Evolutionary conservation across 2,113 vertebrate genomes (phyloP), one percentile per base, ranked within the genome.

Genomic region (Vicugna pacos): DNA sequence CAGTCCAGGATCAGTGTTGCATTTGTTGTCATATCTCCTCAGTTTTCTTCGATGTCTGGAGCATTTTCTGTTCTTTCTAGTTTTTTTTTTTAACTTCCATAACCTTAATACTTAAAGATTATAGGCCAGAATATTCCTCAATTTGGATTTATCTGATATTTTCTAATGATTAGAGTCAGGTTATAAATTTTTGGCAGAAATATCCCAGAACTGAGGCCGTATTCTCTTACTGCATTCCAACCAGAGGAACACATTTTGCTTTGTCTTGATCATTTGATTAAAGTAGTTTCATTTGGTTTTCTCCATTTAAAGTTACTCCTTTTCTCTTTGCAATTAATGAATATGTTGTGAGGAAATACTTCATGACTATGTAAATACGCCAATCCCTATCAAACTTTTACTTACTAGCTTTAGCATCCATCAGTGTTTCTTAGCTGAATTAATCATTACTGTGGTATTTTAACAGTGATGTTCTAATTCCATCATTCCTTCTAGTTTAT

Each of bases 381-480:
- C 30, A 38, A 80, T 91, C 32, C 19, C 30, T 24, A 30, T 91
- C 70, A 20, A 54, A 77, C 3, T 52, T 83, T 94, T 35, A 54
- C 17, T 73, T 32, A 88, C 17, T 79, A 84, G 70, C 28, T 72
- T 35, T 67, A 79, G 46, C 28, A 95, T 83, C 56, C 48, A 79
- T 91, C 64, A 46, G 7, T 73, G 70, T 84, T 91, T 95, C 88
- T 79, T 88, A 65, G 50, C 28, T 92, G 6, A 75, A 91, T 93
- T 93, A 81, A 93, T 91, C 89, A 79, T 89, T 76, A 54, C 56
- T 73, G 48, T 38, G 70, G 75, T 46, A 94, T 28, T 32, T 79
- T 89, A 54, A 80, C 89, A 95, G n/a, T 81, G 56, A 60, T 62
- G 60, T 81, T 81, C 56, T 62, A 62, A 62, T 81, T 81, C 56